Conservation (phyloP, 37 sponge, comb jelly and placozoan genomes). For the Halichondria panicea region DNA sequence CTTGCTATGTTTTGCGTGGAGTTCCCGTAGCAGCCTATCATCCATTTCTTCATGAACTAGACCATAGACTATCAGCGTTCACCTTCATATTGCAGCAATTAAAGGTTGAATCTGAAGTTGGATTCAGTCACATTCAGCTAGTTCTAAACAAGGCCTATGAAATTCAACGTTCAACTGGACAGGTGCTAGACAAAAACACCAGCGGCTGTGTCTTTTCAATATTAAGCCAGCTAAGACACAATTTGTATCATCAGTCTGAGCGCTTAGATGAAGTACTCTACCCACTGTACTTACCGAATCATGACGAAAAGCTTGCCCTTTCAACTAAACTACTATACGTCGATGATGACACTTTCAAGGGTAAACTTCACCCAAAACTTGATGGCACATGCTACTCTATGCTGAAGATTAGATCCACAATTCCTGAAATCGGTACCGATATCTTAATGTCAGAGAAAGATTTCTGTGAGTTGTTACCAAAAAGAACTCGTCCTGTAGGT, state of each 20-base stretch:
- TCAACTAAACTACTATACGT: constrained; percentile 25
- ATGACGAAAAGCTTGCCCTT: neutral
- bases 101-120: neutral
- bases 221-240: neutral
- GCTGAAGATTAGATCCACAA: neutral
- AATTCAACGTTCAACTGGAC: neutral
- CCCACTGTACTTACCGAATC: constrained; percentile 33
- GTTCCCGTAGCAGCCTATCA: neutral
- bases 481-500: constrained; percentile 7
- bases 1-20: constrained; percentile 27
- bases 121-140: constrained; percentile 21
- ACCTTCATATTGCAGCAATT: neutral
- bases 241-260: neutral
- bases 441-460: too few relatives aligned
- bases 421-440: neutral
- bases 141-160: constrained; percentile 24
- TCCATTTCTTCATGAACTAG: constrained; percentile 43
- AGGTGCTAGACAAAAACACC: constrained; percentile 25
- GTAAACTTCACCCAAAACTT: neutral
- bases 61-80: constrained; percentile 13
- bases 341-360: constrained; percentile 15
- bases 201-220: neutral
- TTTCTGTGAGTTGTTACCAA: constrained; percentile 26
- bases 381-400: neutral
- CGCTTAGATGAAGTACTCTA: neutral